Conservation (phyloP, 2,113 vertebrate genomes). For the Pongo abelii region DNA sequence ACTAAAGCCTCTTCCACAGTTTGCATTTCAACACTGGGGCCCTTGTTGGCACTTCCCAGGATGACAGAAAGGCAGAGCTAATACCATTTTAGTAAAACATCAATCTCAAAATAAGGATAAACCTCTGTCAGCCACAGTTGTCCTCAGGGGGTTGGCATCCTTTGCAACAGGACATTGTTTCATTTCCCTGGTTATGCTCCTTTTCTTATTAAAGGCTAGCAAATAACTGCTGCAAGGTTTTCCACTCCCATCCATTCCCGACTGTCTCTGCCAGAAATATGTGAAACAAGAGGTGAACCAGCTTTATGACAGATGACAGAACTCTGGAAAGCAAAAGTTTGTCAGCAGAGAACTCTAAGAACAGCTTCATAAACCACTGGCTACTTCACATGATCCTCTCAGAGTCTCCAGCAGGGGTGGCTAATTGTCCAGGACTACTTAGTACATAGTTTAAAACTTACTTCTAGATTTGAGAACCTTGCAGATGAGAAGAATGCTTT, state of each 20-base stretch:
- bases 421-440: background rate
- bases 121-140: background rate
- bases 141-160: background rate
- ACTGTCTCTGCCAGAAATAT: background rate
- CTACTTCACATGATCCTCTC: background rate
- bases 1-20: background rate
- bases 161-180: background rate
- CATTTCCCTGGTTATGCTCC: background rate
- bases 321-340: background rate
- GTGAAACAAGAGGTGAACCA: background rate
- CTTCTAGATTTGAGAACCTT: background rate
- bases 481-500: background rate
- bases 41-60: background rate
- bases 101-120: background rate
- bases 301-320: background rate
- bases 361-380: background rate
- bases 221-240: background rate
- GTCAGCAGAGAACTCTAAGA: constrained; percentile 19
- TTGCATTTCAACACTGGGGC: background rate
- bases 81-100: background rate
- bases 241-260: background rate
- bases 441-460: background rate
- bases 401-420: background rate
- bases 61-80: background rate
- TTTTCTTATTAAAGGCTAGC: constrained; percentile 4